These are phyloP conservation scores for Sebastes taczanowskii DNA, from an alignment of 2,797 vertebrate genomes.

Conservation along the genomic window DNA sequence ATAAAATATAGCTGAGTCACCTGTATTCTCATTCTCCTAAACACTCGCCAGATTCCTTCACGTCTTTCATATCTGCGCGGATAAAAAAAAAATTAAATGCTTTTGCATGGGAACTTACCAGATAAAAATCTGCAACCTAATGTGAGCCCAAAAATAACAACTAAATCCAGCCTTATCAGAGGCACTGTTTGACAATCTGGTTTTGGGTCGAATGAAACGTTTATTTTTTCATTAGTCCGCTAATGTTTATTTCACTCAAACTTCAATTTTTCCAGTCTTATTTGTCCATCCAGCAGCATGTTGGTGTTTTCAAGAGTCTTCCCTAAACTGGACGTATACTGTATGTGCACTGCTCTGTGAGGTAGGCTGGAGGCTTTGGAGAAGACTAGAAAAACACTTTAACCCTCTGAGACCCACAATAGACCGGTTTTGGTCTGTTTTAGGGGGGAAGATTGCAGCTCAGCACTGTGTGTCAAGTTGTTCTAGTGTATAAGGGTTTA, in stretches of 20 bases:
- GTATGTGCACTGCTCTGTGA: background rate
- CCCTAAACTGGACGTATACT: background rate
- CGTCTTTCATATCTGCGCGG: background rate
- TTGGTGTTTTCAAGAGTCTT: background rate
- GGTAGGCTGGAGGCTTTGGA: background rate
- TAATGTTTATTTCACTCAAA: background rate
- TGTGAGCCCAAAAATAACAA: slow-evolving; percentile 12
- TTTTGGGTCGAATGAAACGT: background rate
- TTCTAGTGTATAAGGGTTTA: too few species aligned
- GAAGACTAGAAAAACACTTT: background rate
- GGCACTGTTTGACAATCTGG: background rate
- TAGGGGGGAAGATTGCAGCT: too few species aligned
- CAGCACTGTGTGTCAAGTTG: too few species aligned
- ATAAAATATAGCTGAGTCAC: background rate
- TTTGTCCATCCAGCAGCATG: background rate
- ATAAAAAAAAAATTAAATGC: background rate
- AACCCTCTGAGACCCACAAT: too few species aligned
- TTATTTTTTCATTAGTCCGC: background rate
- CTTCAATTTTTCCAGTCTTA: background rate
- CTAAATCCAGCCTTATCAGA: background rate
- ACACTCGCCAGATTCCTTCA: too few species aligned
- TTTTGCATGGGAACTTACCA: background rate
- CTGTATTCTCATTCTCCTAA: background rate
- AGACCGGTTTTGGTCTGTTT: too few species aligned
- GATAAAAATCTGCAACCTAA: background rate